Conservation (phyloP, 2,888 invertebrate genomes). For the Tachina grossa region DNA sequence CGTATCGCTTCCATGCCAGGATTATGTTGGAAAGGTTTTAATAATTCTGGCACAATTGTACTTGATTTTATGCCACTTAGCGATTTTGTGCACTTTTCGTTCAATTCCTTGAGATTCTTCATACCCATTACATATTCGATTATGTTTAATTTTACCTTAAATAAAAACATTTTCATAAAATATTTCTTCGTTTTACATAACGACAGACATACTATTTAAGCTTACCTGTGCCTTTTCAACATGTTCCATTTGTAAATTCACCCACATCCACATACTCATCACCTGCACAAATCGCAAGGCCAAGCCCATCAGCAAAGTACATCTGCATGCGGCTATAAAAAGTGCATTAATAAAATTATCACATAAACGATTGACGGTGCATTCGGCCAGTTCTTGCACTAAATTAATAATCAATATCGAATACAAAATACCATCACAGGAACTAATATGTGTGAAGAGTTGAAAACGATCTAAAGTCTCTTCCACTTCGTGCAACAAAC, state of each 20-base stretch:
- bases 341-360: slow-evolving; percentile 75
- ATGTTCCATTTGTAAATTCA: slow-evolving; percentile 80
- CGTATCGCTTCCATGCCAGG: slow-evolving; percentile 76
- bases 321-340: slow-evolving; percentile 76
- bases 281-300: slow-evolving; percentile 78
- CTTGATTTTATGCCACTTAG: slow-evolving; percentile 38
- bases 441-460: slow-evolving; percentile 75
- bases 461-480: slow-evolving; percentile 73
- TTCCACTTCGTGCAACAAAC: slow-evolving; percentile 76
- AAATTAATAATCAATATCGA: slow-evolving; percentile 76
- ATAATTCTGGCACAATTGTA: slow-evolving; percentile 44
- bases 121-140: slow-evolving; percentile 72
- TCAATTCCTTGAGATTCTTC: slow-evolving; percentile 63
- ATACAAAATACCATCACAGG: slow-evolving; percentile 76
- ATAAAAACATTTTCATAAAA: slow-evolving; percentile 24
- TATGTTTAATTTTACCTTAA: slow-evolving; percentile 72
- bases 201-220: neutral
- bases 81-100: slow-evolving; percentile 27
- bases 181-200: neutral
- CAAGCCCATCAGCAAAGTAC: slow-evolving; percentile 76
- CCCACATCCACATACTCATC: slow-evolving; percentile 77
- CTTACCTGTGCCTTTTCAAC: slow-evolving; percentile 76
- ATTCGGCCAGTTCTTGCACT: slow-evolving; percentile 77
- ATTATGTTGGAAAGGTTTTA: slow-evolving; percentile 42
- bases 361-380: slow-evolving; percentile 78